phyloP scores from a whole-genome alignment of 2,113 vertebrate genomes.

The Gracilinanus agilis region DNA sequence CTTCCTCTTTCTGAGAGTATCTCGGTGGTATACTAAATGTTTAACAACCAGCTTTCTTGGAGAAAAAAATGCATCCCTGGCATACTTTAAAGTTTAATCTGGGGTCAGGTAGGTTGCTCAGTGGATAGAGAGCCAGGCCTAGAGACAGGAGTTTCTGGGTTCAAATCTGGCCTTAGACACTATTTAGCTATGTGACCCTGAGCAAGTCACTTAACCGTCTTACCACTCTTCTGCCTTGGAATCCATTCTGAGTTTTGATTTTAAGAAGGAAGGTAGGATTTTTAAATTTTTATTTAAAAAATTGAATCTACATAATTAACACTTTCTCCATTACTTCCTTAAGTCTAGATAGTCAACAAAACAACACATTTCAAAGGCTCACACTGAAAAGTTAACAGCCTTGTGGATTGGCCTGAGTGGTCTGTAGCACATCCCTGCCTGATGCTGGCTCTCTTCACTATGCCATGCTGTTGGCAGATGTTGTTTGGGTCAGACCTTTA shows the following conservation, averaged over 20 bases:
- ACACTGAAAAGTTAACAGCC: not conserved
- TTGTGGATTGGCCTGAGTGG: not conserved
- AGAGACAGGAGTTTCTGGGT: no score
- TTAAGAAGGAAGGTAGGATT: no score
- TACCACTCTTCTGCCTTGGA: no score
- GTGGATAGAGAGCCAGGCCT: no score
- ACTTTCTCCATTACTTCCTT: not conserved
- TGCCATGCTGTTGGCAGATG: not conserved
- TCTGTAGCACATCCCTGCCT: not conserved
- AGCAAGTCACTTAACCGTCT: no score
- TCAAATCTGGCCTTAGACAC: no score
- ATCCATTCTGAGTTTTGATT: no score
- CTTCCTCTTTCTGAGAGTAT: not conserved
- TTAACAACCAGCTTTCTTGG: not conserved
- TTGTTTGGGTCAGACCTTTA: not conserved
- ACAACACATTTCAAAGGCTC: not conserved
- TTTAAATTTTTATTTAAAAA: no score
- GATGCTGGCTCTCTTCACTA: not conserved
- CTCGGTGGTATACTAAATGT: not conserved
- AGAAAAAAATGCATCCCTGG: not conserved
- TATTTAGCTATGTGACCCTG: no score
- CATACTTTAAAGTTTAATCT: not conserved
- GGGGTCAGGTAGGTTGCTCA: no score
- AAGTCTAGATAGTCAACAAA: not conserved
- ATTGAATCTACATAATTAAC: no score